phyloP scores from a whole-genome alignment of 53 echinoderm and acorn worm genomes.

The Mesocentrotus franciscanus region DNA sequence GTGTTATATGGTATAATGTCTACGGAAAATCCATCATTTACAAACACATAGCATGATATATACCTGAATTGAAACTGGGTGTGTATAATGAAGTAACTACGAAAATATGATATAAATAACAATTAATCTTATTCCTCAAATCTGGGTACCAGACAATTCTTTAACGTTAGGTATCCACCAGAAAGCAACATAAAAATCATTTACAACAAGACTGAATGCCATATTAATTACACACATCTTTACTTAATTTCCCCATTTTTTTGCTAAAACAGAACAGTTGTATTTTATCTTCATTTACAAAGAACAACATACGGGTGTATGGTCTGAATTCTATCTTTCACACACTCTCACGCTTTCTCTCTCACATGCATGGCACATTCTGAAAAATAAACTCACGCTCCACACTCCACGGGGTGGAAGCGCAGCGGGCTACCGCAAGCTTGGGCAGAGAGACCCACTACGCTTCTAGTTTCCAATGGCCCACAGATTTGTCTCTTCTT shows the following conservation, averaged over 20 bases:
- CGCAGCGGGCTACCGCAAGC: not conserved
- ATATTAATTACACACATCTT: conserved; percentile 34
- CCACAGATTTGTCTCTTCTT: not conserved
- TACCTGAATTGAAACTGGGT: conserved; percentile 48
- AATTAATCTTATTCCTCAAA: conserved; percentile 29
- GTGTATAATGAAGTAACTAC: conserved; percentile 52
- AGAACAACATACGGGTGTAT: conserved; percentile 16
- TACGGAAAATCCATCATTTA: conserved; percentile 41
- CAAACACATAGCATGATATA: conserved; percentile 41
- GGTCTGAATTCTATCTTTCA: not conserved
- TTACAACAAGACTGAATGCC: conserved; percentile 17
- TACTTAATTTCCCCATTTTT: conserved; percentile 11
- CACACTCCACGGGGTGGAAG: not conserved
- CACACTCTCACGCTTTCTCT: conserved; percentile 3
- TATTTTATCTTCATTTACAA: conserved; percentile 13
- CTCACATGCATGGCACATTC: conserved; percentile 8
- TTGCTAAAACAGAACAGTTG: not conserved
- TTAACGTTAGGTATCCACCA: not conserved
- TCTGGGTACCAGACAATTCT: conserved; percentile 24
- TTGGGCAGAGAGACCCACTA: not conserved
- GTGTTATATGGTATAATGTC: conserved; percentile 13
- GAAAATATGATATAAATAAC: conserved; percentile 63
- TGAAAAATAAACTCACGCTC: not conserved
- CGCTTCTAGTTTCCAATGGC: not conserved
- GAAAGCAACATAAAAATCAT: conserved; percentile 51